phyloP scores from a whole-genome alignment of 2,888 invertebrate genomes.

The Yponomeuta plumbellus region DNA sequence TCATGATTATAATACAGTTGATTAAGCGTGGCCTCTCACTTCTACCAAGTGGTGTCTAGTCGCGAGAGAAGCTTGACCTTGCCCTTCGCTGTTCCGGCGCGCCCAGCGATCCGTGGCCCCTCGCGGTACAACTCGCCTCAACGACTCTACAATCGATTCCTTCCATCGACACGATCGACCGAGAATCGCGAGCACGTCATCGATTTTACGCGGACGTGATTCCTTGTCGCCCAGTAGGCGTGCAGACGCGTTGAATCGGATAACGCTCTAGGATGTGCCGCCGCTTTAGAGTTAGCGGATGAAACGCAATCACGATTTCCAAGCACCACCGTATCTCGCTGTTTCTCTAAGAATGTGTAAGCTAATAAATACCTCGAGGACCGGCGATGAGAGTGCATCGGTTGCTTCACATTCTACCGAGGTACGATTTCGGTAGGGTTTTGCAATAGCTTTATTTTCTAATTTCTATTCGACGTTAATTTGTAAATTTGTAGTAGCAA shows the following conservation, averaged over 20 bases:
- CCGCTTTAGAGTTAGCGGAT: background rate
- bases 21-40: constrained; percentile 6
- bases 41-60: background rate
- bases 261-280: background rate
- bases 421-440: too few species aligned
- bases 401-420: too few species aligned
- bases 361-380: background rate
- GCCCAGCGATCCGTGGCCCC: constrained; percentile 37
- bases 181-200: background rate
- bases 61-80: constrained; percentile 42
- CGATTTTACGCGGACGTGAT: background rate
- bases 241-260: background rate
- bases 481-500: too few species aligned
- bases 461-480: too few species aligned
- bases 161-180: background rate
- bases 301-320: background rate
- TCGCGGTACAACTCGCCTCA: background rate
- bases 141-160: background rate
- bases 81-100: constrained; percentile 58
- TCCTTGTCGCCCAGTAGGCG: background rate
- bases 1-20: constrained; percentile 6
- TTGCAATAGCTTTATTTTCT: too few species aligned
- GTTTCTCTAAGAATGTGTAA: background rate
- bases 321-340: background rate
- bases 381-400: too few species aligned